Conservation (phyloP, 2,888 invertebrate genomes). For the Blomia tropicalis region DNA sequence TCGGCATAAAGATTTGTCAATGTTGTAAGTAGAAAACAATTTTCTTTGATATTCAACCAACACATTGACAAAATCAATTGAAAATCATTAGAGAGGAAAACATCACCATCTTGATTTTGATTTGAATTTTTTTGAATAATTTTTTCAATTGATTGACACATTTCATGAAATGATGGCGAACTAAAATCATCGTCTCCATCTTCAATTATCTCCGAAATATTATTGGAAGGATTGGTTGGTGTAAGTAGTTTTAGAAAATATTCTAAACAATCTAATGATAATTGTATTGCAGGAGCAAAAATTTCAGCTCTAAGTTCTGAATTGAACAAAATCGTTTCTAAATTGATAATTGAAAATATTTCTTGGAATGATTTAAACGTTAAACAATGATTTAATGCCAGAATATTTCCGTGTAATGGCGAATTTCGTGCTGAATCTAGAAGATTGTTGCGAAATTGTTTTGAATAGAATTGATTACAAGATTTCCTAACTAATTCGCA, state of each 20-base stretch:
- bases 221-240: not conserved
- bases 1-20: not conserved
- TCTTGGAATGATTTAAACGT: not conserved
- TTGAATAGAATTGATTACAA: not conserved
- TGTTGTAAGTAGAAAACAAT: constrained; percentile 18
- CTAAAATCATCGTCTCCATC: not conserved
- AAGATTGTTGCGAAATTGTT: not conserved
- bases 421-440: not conserved
- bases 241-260: constrained; percentile 9
- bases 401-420: constrained; percentile 18
- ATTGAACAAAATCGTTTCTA: not conserved
- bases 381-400: constrained; percentile 18
- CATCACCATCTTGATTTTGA: not conserved
- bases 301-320: not conserved
- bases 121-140: not conserved
- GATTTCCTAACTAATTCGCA: not conserved
- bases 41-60: constrained; percentile 24
- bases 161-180: constrained; percentile 23
- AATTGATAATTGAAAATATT: not conserved
- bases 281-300: not conserved
- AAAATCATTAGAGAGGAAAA: constrained; percentile 19
- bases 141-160: constrained; percentile 18
- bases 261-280: constrained; percentile 14
- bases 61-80: constrained; percentile 21
- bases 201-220: not conserved